Evolutionary conservation across 2,888 invertebrate genomes (phyloP).

Genomic region (Pardosa pseudoannulata): DNA sequence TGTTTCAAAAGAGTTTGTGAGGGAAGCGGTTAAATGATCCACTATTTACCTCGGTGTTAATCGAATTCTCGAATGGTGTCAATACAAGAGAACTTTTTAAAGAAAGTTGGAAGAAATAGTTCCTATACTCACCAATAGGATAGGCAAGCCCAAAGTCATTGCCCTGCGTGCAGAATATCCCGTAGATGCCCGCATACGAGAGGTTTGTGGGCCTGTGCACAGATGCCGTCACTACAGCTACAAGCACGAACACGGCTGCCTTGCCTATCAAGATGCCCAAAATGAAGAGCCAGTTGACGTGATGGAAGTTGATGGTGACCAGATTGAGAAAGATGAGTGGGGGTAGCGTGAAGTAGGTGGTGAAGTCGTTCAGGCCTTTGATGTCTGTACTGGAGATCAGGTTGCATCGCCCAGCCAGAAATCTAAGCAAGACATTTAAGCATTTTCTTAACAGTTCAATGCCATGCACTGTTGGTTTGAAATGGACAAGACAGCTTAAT

Average conservation of each 20-base stretch:
- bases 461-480: too few relatives aligned
- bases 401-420: conserved; percentile 89
- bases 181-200: conserved; percentile 91
- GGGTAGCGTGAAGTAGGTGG: conserved; percentile 95
- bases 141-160: conserved; percentile 98
- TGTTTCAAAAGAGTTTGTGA: too few relatives aligned
- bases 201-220: conserved; percentile 86
- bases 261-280: conserved; percentile 90
- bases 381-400: conserved; percentile 89
- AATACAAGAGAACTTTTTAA: too few relatives aligned
- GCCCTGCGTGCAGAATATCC: conserved; percentile 96
- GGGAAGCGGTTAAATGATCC: too few relatives aligned
- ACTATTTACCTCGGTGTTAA: too few relatives aligned
- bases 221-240: conserved; percentile 86
- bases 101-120: too few relatives aligned
- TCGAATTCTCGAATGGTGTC: too few relatives aligned
- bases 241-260: conserved; percentile 88
- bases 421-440: conserved; percentile 78
- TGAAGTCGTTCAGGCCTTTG: conserved; percentile 93
- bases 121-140: conserved; percentile 83
- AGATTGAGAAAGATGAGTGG: conserved; percentile 93
- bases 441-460: too few relatives aligned
- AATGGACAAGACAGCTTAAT: too few relatives aligned
- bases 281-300: conserved; percentile 93
- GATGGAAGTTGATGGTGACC: conserved; percentile 86